Percentiles rank a stretch among this genome's conserved stretches.
These are phyloP conservation scores for Phrynocephalus vlangalii DNA, from an alignment of 2,797 vertebrate species.

Conservation along the genomic window DNA sequence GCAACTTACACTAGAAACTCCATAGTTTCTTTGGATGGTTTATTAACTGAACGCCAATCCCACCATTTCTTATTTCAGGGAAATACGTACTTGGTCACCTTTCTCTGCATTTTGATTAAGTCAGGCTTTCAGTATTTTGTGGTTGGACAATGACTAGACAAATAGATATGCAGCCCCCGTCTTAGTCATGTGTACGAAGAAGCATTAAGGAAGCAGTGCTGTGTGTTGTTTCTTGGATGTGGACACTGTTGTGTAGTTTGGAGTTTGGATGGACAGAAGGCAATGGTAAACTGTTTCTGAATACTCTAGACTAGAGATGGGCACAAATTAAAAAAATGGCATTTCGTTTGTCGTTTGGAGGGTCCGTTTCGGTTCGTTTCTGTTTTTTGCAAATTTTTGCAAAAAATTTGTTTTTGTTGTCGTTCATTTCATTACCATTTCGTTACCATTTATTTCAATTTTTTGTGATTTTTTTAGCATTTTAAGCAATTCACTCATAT, in stretches of 20 bases:
- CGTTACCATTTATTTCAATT: too few relatives aligned
- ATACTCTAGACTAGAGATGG: background rate
- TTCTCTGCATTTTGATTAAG: background rate
- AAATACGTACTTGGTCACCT: background rate
- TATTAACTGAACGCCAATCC: background rate
- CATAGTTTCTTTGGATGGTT: constrained; percentile 1
- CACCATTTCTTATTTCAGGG: constrained; percentile 11
- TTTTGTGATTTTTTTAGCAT: too few relatives aligned
- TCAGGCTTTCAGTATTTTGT: constrained; percentile 5
- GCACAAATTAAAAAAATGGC: too few relatives aligned
- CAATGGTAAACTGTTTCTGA: too few relatives aligned
- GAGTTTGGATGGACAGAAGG: background rate
- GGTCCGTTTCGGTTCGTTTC: too few relatives aligned
- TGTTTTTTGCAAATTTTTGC: too few relatives aligned
- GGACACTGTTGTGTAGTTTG: background rate
- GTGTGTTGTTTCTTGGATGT: background rate
- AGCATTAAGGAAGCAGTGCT: background rate
- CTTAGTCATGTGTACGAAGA: background rate
- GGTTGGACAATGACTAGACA: constrained; percentile 2
- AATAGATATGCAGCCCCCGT: background rate
- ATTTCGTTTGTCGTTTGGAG: too few relatives aligned
- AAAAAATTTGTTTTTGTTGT: too few relatives aligned
- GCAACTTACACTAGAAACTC: constrained; percentile 5
- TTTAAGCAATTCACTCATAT: too few relatives aligned
- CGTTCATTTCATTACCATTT: too few relatives aligned